Percentiles rank a stretch among this genome's conserved stretches.
phyloP scores from a whole-genome alignment of 2,888 invertebrate genomes.

The Tridacna gigas region DNA sequence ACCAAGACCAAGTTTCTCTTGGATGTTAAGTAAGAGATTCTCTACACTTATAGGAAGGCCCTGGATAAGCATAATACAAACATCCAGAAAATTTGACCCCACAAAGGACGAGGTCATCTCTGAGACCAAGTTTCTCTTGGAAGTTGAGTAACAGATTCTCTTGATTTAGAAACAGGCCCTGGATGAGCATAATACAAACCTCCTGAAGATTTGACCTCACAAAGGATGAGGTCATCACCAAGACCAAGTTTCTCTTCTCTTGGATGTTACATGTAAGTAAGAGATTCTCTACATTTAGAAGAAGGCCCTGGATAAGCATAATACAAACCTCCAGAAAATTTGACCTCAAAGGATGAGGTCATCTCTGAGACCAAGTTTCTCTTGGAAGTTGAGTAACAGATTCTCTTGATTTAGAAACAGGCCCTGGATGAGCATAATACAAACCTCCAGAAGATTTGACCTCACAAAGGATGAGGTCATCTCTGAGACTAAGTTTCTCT shows the following conservation, averaged over 20 bases:
- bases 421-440: too few species aligned
- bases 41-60: too few species aligned
- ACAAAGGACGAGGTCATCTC: constrained; percentile 89
- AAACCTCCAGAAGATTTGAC: constrained; percentile 89
- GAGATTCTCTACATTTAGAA: constrained; percentile 83
- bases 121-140: constrained; percentile 90
- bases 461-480: constrained; percentile 90
- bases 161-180: constrained; percentile 83
- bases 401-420: too few species aligned
- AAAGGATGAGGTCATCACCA: constrained; percentile 89
- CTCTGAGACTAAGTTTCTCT: constrained; percentile 90
- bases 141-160: constrained; percentile 90
- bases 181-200: constrained; percentile 80
- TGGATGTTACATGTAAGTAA: constrained; percentile 90
- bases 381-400: constrained; percentile 88
- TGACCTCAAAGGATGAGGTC: constrained; percentile 91
- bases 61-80: constrained; percentile 60
- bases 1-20: constrained; percentile 90
- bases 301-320: too few species aligned
- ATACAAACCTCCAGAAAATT: constrained; percentile 87
- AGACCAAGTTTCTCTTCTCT: constrained; percentile 91
- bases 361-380: constrained; percentile 90
- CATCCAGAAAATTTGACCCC: constrained; percentile 90
- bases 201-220: constrained; percentile 90
- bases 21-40: constrained; percentile 87